Evolutionary conservation across 2,888 invertebrate genomes (phyloP).

Genomic region (Coleophora flavipennella): DNA sequence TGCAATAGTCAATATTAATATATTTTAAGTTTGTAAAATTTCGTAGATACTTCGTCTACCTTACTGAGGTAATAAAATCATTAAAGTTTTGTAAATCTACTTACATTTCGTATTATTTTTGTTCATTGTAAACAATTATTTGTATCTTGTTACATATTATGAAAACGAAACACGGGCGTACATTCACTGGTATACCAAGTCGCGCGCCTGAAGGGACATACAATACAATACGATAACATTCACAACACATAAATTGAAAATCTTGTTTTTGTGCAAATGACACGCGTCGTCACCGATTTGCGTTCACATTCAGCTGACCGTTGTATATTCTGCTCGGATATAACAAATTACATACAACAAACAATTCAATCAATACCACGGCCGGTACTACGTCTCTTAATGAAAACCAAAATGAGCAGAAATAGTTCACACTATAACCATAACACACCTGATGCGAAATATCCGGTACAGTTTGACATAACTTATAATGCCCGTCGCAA

Average conservation of each 20-base stretch:
- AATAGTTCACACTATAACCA: neutral
- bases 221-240: neutral
- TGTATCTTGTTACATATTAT: neutral
- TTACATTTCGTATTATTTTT: neutral
- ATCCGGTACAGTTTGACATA: too few species aligned
- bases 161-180: neutral
- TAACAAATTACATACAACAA: neutral
- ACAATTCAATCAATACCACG: conserved; percentile 6
- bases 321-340: conserved; percentile 4
- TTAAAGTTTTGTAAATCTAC: neutral
- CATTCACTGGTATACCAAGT: neutral
- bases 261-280: too few species aligned
- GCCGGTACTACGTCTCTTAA: conserved; percentile 6
- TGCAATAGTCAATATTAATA: conserved; percentile 16
- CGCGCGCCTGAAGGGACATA: neutral
- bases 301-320: neutral
- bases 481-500: too few species aligned
- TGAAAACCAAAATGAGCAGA: neutral
- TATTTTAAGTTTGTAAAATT: too few species aligned
- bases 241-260: neutral
- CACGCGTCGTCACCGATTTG: too few species aligned
- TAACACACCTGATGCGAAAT: too few species aligned
- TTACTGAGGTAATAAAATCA: too few species aligned
- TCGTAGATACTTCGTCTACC: too few species aligned
- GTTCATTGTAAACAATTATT: neutral